Conservation (phyloP, 2,113 vertebrate genomes). For the Pelusios castaneus region DNA sequence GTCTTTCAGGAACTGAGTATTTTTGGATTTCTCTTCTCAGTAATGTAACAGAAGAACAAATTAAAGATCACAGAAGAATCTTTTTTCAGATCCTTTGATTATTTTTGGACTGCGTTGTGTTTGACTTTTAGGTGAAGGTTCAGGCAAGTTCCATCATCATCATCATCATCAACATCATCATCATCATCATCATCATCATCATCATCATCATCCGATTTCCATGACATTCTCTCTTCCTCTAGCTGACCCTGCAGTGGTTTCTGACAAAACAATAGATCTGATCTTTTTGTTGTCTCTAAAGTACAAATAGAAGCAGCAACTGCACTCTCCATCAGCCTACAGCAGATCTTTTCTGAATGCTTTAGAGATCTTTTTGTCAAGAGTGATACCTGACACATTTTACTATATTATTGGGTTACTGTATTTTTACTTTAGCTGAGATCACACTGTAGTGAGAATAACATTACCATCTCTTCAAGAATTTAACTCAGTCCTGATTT, state of each 20-base stretch:
- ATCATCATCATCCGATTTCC: neutral
- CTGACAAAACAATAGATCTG: neutral
- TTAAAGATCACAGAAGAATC: neutral
- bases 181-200: no score
- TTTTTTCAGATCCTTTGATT: neutral
- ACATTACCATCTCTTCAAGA: fast-evolving
- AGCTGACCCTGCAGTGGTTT: neutral
- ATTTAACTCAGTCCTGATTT: fast-evolving
- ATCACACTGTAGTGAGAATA: neutral
- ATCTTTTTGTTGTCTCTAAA: neutral
- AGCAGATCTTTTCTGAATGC: neutral
- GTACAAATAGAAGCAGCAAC: neutral
- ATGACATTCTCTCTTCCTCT: neutral
- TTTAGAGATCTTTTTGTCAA: neutral
- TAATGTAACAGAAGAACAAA: neutral
- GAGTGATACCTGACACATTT: neutral
- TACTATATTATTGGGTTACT: neutral
- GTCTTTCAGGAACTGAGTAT: neutral
- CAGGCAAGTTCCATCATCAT: neutral
- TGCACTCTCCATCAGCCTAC: neutral
- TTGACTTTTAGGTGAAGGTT: neutral
- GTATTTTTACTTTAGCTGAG: neutral
- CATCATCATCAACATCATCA: no score
- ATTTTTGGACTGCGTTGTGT: neutral
- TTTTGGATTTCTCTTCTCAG: neutral